A percentile compares a stretch with the other conserved stretches of the same genome.
These are phyloP conservation scores for Iguana delicatissima DNA, from an alignment of 2,797 vertebrate genomes.

Conservation along the genomic window DNA sequence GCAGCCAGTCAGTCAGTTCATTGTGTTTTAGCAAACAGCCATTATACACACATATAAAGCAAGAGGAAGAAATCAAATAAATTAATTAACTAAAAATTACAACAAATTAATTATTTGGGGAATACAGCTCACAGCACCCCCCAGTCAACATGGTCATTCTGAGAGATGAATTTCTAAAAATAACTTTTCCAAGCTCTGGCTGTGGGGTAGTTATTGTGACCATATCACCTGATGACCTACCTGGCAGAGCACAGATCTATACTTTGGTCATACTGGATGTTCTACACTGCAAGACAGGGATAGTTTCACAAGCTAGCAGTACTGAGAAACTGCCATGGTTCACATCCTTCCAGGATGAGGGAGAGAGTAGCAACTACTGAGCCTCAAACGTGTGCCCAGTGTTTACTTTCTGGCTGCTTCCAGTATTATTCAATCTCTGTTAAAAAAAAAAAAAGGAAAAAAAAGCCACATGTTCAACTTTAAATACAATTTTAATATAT, in stretches of 20 bases:
- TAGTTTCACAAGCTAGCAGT: too few species aligned
- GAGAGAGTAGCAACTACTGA: too few species aligned
- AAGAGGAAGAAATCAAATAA: too few species aligned
- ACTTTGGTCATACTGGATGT: neutral
- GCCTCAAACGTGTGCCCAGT: too few species aligned
- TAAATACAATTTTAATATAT: slow-evolving; percentile 60
- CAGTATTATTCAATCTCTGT: neutral
- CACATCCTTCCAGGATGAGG: neutral
- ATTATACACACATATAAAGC: too few species aligned
- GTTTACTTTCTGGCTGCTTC: neutral
- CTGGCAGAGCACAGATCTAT: neutral
- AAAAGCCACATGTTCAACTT: slow-evolving; percentile 51
- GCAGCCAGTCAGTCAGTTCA: too few species aligned
- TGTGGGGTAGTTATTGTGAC: too few species aligned
- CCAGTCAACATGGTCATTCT: too few species aligned
- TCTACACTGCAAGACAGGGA: neutral
- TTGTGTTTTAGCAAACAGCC: too few species aligned
- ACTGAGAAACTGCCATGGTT: neutral
- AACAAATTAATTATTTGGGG: too few species aligned
- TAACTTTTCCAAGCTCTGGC: too few species aligned
- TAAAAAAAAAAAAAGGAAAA: neutral
- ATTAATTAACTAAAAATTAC: too few species aligned
- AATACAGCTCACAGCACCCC: neutral
- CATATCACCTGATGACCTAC: neutral
- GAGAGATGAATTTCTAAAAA: neutral